Percentiles rank a stretch among this genome's conserved stretches.
Evolutionary conservation across 2,113 vertebrate species (phyloP).

Genomic region (Erinaceus europaeus): DNA sequence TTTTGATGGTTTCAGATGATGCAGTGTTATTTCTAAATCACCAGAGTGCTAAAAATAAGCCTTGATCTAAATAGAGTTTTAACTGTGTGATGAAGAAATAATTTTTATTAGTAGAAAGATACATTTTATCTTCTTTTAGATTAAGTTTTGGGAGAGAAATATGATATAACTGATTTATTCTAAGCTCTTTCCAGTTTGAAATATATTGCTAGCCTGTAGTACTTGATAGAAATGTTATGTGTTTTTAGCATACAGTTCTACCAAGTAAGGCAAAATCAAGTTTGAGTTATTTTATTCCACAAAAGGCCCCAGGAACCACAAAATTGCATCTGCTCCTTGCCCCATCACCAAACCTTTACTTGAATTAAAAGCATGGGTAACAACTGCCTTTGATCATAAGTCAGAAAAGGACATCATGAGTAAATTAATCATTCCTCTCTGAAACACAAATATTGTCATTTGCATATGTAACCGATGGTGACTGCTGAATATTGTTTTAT

Average conservation of each 20-base stretch:
- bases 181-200: neutral
- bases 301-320: neutral
- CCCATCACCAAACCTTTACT: neutral
- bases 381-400: slow-evolving; percentile 36
- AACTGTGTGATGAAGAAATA: neutral
- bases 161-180: neutral
- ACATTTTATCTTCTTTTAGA: neutral
- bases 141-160: neutral
- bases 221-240: neutral
- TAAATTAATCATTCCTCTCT: slow-evolving; percentile 43
- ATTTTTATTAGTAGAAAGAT: neutral
- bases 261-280: neutral
- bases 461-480: slow-evolving; percentile 34
- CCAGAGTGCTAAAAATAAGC: neutral
- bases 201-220: neutral
- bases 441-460: slow-evolving; percentile 40
- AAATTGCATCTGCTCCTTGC: neutral
- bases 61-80: neutral
- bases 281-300: neutral
- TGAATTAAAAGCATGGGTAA: neutral
- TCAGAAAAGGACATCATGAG: slow-evolving; percentile 24
- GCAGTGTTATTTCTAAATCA: slow-evolving; percentile 19
- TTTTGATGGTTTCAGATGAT: neutral
- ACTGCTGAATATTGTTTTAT: slow-evolving; percentile 56
- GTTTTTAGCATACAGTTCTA: neutral